Evolutionary conservation across 23 tunicate species (phyloP), one percentile per base, ranked within the genome.

Genomic region (Phallusia fumigata): DNA sequence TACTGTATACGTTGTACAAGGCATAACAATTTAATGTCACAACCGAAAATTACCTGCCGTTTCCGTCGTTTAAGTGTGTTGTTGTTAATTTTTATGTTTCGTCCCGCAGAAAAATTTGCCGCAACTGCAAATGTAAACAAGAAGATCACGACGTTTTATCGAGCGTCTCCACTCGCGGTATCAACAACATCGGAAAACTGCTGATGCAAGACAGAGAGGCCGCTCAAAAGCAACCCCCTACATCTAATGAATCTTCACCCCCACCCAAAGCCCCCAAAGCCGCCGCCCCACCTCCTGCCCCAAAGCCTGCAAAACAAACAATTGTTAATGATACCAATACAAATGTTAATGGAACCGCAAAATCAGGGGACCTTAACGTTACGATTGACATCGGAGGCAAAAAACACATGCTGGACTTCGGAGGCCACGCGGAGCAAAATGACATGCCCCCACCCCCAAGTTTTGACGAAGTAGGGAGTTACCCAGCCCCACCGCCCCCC

Each of bases 111-210:
- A 93, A 93, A 84, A 93, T 84, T 8, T 93, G 97, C 52, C 89
- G 93, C 10, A 93, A 88, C 77, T 93, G 97, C 89, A 88, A 88
- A 77, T 94, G 98, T 76, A 94, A 94, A 78, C 94, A 89, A 65
- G 98, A 94, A 83, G 88, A 94, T 40, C 98, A 94, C 75, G 98
- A 88, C 78, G 98, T 94, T 33, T 40, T 75, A 35, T 74, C 75
- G 6, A 82, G 84, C 24, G 86, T 94, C 6, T 94, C 97, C 34
- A 93, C 81, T 50, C 58, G 87, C 24, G 97, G 97, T 32, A 88
- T 93, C 30, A 86, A 88, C 76, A 93, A 93, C 73, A 93, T 93
- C 53, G 97, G 97, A 50, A 93, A 85, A 65, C 84, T 93, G 32
- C 84, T 93, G 21, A 88, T 88, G 89, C 97, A 93, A 80, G 97